Conservation (phyloP, 2,888 invertebrate genomes). For the Dorcus parallelipipedus region DNA sequence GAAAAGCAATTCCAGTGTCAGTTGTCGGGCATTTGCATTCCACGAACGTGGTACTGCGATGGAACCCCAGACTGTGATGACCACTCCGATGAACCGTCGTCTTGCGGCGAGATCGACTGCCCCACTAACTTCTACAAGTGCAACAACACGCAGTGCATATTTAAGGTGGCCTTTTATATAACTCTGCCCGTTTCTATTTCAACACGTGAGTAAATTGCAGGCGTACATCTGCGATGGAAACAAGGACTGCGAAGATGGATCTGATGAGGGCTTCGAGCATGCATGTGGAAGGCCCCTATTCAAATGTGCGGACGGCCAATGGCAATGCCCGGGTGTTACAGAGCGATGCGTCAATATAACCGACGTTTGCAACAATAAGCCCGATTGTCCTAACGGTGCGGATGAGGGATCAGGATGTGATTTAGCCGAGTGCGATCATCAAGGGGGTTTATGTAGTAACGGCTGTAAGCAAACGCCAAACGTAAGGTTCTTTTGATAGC, state of each 20-base stretch:
- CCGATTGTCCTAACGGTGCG: conserved; percentile 89
- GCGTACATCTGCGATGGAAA: conserved; percentile 92
- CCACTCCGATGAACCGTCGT: conserved; percentile 81
- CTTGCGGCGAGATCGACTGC: conserved; percentile 77
- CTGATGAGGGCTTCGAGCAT: conserved; percentile 79
- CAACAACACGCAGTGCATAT: conserved; percentile 82
- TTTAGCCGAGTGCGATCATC: conserved; percentile 73
- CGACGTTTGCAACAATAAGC: conserved; percentile 81
- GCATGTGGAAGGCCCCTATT: conserved; percentile 78
- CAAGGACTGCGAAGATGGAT: conserved; percentile 89
- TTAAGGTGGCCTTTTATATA: conserved; percentile 53
- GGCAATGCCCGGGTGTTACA: conserved; percentile 82
- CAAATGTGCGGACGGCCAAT: conserved; percentile 73
- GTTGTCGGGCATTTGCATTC: conserved; percentile 86
- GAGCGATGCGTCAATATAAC: conserved; percentile 82
- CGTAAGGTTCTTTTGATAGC: conserved; percentile 22
- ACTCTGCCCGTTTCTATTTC: background rate
- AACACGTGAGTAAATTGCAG: conserved; percentile 21
- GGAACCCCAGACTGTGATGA: conserved; percentile 90
- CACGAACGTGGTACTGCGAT: conserved; percentile 91
- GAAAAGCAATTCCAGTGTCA: conserved; percentile 90
- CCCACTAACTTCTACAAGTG: conserved; percentile 79
- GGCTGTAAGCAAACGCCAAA: conserved; percentile 81
- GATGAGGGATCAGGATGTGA: conserved; percentile 93
- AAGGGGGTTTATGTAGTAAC: conserved; percentile 74